phyloP scores from a whole-genome alignment of 2,797 vertebrate species.

The Hydrolagus colliei region DNA sequence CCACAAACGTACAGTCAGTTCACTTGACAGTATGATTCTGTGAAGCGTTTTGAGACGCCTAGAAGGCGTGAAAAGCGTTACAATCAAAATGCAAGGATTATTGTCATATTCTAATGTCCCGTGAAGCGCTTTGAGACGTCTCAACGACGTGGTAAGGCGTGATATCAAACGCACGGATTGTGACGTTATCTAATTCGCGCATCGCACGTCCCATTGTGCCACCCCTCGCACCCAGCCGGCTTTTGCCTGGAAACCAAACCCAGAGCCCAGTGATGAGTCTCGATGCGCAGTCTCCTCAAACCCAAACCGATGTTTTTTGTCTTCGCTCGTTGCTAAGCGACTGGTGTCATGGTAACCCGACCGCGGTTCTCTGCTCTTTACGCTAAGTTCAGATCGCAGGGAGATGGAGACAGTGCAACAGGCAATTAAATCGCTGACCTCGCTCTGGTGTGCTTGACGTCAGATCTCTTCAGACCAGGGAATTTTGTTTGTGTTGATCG shows the following conservation, averaged over 20 bases:
- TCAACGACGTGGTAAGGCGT: neutral
- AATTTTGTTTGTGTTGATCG: neutral
- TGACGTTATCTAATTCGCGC: too few relatives aligned
- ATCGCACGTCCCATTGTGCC: neutral
- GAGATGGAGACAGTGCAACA: neutral
- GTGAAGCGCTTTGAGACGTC: too few relatives aligned
- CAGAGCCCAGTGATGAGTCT: neutral
- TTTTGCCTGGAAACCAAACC: neutral
- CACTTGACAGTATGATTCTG: too few relatives aligned
- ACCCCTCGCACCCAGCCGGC: neutral
- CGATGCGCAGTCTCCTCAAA: neutral
- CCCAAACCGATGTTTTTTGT: neutral
- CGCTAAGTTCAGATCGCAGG: neutral
- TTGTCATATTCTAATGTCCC: too few relatives aligned
- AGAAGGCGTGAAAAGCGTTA: too few relatives aligned
- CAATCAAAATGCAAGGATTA: too few relatives aligned
- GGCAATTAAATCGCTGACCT: neutral
- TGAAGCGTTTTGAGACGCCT: too few relatives aligned
- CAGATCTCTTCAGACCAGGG: neutral
- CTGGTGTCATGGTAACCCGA: slow-evolving; percentile 15
- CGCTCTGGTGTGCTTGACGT: neutral
- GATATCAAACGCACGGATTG: neutral
- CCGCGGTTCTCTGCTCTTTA: neutral
- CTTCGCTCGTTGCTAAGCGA: slow-evolving; percentile 21
- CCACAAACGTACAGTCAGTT: too few relatives aligned